phyloP scores from a whole-genome alignment of 2,797 vertebrate genomes.

The Loriculus beryllinus region DNA sequence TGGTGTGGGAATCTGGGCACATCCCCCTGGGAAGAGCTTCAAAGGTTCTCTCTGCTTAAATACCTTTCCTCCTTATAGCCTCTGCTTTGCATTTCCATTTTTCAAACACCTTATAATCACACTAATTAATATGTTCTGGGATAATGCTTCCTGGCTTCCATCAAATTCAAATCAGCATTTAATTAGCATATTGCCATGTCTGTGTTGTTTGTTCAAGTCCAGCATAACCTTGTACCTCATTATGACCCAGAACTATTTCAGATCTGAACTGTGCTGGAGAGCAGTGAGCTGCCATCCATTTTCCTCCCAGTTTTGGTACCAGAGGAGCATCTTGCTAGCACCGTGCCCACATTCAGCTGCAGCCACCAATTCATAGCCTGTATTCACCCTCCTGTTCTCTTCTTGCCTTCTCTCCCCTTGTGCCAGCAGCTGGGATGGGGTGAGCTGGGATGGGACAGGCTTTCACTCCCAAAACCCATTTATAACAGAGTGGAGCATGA shows the following conservation, averaged over 20 bases:
- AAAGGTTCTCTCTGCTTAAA: background rate
- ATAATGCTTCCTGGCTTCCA: background rate
- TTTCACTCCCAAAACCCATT: background rate
- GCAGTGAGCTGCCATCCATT: background rate
- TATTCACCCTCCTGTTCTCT: background rate
- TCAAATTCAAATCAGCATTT: background rate
- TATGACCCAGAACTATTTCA: background rate
- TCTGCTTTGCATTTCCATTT: background rate
- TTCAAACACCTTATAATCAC: background rate
- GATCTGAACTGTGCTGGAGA: background rate
- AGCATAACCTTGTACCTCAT: background rate
- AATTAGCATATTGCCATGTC: background rate
- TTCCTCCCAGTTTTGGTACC: background rate
- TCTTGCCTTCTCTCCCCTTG: background rate
- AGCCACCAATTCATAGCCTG: rapidly evolving
- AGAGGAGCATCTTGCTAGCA: background rate
- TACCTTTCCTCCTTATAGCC: background rate
- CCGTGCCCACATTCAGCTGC: background rate
- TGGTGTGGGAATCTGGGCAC: background rate
- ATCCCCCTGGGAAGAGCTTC: background rate
- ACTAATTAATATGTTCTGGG: constrained; percentile 1
- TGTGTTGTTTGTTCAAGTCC: background rate
- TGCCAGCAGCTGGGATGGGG: background rate
- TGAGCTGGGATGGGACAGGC: background rate
- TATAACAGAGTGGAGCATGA: rapidly evolving